Percentiles rank a stretch among this genome's conserved stretches.
Evolutionary conservation across 2,113 vertebrate species (phyloP).

Genomic region (Gallinago jamesoni): DNA sequence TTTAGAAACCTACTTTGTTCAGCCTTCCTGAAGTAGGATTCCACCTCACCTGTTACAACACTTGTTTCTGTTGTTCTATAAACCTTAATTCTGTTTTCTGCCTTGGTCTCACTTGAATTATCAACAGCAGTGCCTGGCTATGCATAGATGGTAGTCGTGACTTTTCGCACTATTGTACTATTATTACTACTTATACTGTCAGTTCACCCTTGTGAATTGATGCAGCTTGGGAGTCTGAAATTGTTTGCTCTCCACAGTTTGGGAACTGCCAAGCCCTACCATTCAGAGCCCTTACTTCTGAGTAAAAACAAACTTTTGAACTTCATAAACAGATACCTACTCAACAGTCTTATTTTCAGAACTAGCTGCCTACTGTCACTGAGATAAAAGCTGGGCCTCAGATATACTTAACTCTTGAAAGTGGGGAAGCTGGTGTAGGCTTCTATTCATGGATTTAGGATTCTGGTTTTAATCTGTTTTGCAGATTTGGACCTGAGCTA

Average conservation of each 20-base stretch:
- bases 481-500: neutral
- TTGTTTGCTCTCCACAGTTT: neutral
- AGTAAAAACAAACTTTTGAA: neutral
- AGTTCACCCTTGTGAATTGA: neutral
- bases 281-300: neutral
- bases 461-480: neutral
- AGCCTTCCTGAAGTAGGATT: neutral
- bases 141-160: neutral
- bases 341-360: neutral
- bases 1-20: neutral
- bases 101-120: neutral
- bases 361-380: neutral
- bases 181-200: neutral
- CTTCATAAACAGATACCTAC: neutral
- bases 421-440: neutral
- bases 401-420: neutral
- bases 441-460: neutral
- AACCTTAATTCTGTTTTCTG: neutral
- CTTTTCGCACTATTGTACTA: neutral
- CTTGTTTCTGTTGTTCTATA: neutral
- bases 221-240: neutral
- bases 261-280: neutral
- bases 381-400: neutral
- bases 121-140: neutral
- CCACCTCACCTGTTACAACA: neutral